phyloP scores from a whole-genome alignment of 2,888 invertebrate species.

The Melanophora roralis region DNA sequence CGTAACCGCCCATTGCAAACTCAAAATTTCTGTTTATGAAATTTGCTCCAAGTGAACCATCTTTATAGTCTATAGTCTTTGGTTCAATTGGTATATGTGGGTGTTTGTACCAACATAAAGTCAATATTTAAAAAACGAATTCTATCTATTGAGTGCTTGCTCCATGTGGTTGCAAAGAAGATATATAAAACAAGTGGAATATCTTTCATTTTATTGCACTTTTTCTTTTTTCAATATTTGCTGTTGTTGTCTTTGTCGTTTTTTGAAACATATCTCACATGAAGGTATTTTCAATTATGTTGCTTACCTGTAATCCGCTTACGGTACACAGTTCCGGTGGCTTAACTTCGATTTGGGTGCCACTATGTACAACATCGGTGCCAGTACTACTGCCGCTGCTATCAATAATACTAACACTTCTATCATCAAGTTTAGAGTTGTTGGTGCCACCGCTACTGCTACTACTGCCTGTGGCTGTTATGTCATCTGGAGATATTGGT shows the following conservation, averaged over 20 bases:
- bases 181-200: conserved; percentile 37
- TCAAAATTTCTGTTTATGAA: too few relatives aligned
- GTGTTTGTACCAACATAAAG: background rate
- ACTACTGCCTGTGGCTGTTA: conserved; percentile 69
- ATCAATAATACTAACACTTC: conserved; percentile 76
- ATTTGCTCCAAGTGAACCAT: too few relatives aligned
- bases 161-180: background rate
- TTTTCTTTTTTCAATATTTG: conserved; percentile 16
- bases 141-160: conserved; percentile 10
- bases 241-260: background rate
- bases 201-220: conserved; percentile 37
- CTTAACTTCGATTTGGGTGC: conserved; percentile 80
- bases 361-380: conserved; percentile 74
- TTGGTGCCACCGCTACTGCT: conserved; percentile 64
- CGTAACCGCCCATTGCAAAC: too few relatives aligned
- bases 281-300: conserved; percentile 69
- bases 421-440: conserved; percentile 63
- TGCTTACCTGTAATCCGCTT: conserved; percentile 84
- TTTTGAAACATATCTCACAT: conserved; percentile 36
- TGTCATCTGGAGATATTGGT: conserved; percentile 73
- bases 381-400: conserved; percentile 65
- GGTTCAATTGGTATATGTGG: background rate
- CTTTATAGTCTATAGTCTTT: too few relatives aligned
- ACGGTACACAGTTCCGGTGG: conserved; percentile 77
- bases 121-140: conserved; percentile 46